phyloP scores from a whole-genome alignment of 2,888 invertebrate genomes.

The Eupithecia dodoneata region DNA sequence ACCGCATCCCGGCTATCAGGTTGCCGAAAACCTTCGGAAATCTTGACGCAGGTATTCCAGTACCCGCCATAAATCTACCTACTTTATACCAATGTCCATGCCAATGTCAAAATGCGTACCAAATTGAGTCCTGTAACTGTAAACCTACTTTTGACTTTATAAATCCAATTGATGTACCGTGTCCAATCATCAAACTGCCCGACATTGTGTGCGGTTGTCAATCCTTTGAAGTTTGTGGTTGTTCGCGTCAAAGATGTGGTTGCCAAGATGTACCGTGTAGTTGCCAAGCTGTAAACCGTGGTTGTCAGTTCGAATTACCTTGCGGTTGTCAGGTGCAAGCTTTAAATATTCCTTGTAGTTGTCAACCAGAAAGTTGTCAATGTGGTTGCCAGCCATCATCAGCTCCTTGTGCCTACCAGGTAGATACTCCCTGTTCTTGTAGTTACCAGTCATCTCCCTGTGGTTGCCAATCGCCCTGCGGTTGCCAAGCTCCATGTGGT shows the following conservation, averaged over 20 bases:
- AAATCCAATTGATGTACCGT: slow-evolving; percentile 11
- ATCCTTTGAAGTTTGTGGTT: slow-evolving; percentile 13
- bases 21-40: slow-evolving; percentile 22
- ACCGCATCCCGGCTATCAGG: slow-evolving; percentile 27
- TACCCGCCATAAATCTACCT: slow-evolving; percentile 24
- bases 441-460: slow-evolving; percentile 37
- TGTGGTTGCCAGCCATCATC: slow-evolving; percentile 28
- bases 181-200: slow-evolving; percentile 20
- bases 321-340: slow-evolving; percentile 23
- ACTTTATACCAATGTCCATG: slow-evolving; percentile 22
- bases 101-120: slow-evolving; percentile 28
- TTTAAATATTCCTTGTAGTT: slow-evolving; percentile 22
- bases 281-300: slow-evolving; percentile 23
- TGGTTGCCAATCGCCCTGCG: slow-evolving; percentile 32
- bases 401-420: slow-evolving; percentile 18
- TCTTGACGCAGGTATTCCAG: slow-evolving; percentile 7
- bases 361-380: slow-evolving; percentile 23
- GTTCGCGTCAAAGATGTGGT: slow-evolving; percentile 25
- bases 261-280: slow-evolving; percentile 29
- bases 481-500: slow-evolving; percentile 29
- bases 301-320: slow-evolving; percentile 26
- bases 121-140: not conserved
- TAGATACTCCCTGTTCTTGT: slow-evolving; percentile 20
- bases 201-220: slow-evolving; percentile 16
- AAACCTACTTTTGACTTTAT: slow-evolving; percentile 1